Percentiles rank a stretch among this genome's conserved stretches.
These are phyloP conservation scores for Antheraea mylitta DNA, from an alignment of 1,140 invertebrate genomes.

Conservation along the genomic window DNA sequence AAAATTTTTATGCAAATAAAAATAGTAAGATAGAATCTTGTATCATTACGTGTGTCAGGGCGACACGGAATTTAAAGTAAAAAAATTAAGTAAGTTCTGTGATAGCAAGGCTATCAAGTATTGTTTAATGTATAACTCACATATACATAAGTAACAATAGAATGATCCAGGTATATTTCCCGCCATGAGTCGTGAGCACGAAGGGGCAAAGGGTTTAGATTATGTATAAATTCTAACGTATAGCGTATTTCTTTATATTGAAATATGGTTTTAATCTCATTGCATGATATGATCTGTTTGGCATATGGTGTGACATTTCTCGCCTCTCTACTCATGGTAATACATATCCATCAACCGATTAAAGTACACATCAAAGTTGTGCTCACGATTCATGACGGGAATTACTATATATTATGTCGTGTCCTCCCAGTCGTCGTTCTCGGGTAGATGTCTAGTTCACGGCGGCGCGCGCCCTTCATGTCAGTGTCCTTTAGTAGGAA, in stretches of 20 bases:
- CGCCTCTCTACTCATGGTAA: too few relatives aligned
- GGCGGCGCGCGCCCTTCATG: neutral
- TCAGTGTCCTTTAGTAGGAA: neutral
- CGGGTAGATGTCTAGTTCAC: conserved; percentile 4
- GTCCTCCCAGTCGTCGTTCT: conserved; percentile 21
- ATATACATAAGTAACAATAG: conserved; percentile 32
- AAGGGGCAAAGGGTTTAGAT: too few relatives aligned
- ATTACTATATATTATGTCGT: conserved; percentile 15
- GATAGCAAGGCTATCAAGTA: neutral
- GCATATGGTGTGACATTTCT: too few relatives aligned
- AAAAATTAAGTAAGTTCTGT: neutral
- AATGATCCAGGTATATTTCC: conserved; percentile 49
- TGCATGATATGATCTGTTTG: too few relatives aligned
- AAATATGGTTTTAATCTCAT: too few relatives aligned
- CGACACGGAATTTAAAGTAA: neutral
- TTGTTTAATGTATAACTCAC: conserved; percentile 28
- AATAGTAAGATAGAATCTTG: conserved; percentile 44
- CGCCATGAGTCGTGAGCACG: neutral
- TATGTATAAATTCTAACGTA: too few relatives aligned
- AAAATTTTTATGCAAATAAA: conserved; percentile 75
- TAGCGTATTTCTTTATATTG: too few relatives aligned
- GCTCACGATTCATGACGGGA: neutral
- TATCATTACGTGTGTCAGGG: conserved; percentile 39
- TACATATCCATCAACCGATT: too few relatives aligned
- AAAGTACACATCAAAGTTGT: neutral